These are phyloP conservation scores for Chydorus sphaericus DNA, from an alignment of 2,888 invertebrate genomes.

Conservation along the genomic window DNA sequence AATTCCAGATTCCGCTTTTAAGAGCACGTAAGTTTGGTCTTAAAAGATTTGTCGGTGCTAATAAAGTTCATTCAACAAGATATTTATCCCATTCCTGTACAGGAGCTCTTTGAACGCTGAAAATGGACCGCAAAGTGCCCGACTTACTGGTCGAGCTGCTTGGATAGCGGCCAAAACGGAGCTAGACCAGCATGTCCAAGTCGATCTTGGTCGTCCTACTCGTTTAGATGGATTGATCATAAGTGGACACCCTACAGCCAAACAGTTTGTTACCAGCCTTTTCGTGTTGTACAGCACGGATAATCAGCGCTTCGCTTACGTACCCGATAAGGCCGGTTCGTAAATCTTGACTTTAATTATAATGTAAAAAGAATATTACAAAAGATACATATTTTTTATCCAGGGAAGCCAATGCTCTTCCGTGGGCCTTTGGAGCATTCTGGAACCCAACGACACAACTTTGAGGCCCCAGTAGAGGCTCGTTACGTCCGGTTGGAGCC, in stretches of 20 bases:
- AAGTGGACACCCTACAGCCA: slow-evolving; percentile 50
- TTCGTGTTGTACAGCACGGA: slow-evolving; percentile 54
- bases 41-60: too few relatives aligned
- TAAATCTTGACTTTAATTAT: too few relatives aligned
- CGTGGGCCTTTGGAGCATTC: slow-evolving; percentile 50
- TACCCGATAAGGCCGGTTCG: slow-evolving; percentile 32
- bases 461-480: slow-evolving; percentile 58
- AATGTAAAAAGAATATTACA: too few relatives aligned
- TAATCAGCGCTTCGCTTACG: slow-evolving; percentile 42
- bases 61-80: too few relatives aligned
- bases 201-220: slow-evolving; percentile 45
- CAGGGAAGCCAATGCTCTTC: slow-evolving; percentile 39
- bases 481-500: slow-evolving; percentile 55
- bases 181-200: slow-evolving; percentile 49
- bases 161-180: slow-evolving; percentile 52
- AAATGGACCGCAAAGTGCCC: background rate
- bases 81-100: too few relatives aligned
- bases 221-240: slow-evolving; percentile 58
- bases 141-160: slow-evolving; percentile 39
- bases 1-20: slow-evolving; percentile 39
- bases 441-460: slow-evolving; percentile 44
- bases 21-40: slow-evolving; percentile 38
- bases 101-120: too few relatives aligned
- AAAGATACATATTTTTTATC: background rate
- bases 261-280: slow-evolving; percentile 64